These are phyloP conservation scores for Gyrodactylus bullatarudis DNA, from an alignment of 1,140 invertebrate species.

Conservation along the genomic window DNA sequence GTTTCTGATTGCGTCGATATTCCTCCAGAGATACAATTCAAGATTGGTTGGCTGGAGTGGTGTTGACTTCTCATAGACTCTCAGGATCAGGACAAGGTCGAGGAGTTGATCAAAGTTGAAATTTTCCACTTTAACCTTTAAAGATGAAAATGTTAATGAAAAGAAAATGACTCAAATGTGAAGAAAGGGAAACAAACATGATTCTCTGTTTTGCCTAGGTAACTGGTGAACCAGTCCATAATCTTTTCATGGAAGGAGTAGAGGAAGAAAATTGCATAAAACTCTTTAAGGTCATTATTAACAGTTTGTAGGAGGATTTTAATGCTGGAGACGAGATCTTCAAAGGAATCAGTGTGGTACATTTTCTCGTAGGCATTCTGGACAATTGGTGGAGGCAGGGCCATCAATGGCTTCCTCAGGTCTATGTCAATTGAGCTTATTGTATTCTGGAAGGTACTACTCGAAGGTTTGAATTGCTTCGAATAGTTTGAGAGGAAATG, in stretches of 20 bases:
- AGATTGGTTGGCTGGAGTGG: too few relatives aligned
- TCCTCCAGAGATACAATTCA: too few relatives aligned
- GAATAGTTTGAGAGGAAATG: not conserved
- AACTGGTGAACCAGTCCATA: not conserved
- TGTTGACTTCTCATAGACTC: too few relatives aligned
- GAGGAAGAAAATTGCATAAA: not conserved
- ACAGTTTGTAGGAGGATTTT: not conserved
- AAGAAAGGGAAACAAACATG: too few relatives aligned
- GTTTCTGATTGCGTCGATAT: too few relatives aligned
- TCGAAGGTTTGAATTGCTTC: not conserved
- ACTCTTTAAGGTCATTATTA: not conserved
- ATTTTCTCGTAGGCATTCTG: not conserved
- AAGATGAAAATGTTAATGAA: too few relatives aligned
- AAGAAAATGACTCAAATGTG: too few relatives aligned
- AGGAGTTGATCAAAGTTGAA: too few relatives aligned
- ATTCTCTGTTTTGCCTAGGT: not conserved
- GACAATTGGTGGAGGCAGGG: not conserved
- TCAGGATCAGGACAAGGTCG: too few relatives aligned
- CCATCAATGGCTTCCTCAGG: not conserved
- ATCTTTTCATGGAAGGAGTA: not conserved
- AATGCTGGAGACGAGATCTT: not conserved
- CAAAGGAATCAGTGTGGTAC: not conserved
- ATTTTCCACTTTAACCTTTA: too few relatives aligned
- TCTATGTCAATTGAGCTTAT: not conserved
- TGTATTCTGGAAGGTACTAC: not conserved